Base-by-base conservation (phyloP, 2,888 invertebrate genomes). In the Arctia plantaginis region DNA sequence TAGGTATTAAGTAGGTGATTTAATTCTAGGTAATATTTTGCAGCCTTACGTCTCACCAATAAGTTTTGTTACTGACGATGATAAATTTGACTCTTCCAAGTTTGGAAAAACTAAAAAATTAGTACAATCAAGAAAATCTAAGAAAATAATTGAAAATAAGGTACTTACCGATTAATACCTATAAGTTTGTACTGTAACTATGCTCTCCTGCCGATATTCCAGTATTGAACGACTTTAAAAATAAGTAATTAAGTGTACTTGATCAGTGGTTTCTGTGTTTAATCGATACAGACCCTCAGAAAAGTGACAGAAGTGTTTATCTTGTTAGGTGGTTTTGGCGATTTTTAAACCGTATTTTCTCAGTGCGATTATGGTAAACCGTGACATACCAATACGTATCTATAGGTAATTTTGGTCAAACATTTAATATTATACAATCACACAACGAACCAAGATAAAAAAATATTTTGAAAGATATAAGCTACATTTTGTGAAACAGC, bases 1-100 rank as follows among this genome's bases (percentile, higher is more conserved):
- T 80, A 80, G 77, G 79, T 82, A 75, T 74, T 77, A 82, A 82
- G 74, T 83, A 85, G 27, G 59, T 59, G 62, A 90, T 90, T 90
- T 82, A 93, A 94, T 94, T 95, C 89, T 94, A 95, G 95, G 94
- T 93, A 78, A 93, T 93, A 90, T 93, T 93, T 95, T 95, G 93
- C 95, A 95, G 95, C 94, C 93, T 82, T 95, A 93, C 91, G 92
- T 94, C 85, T 94, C 92, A 79, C 95, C 95, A 85, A 90, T 95
- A 90, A 93, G 92, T 79, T 94, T 87, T 90, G 88, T 85, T 88
- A 88, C 83, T 88, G 91, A 93, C 65, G 89, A 88, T 51, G 86
- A 88, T 30, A 59, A 74, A 47, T 84, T 84, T 30, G 78, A 75
- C 12, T 73, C 70, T 74, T 83, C 72, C 73, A 89, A 86, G 84